Conservation (phyloP, 37 sponge, comb jelly and placozoan genomes). For the Ianthella basta region DNA sequence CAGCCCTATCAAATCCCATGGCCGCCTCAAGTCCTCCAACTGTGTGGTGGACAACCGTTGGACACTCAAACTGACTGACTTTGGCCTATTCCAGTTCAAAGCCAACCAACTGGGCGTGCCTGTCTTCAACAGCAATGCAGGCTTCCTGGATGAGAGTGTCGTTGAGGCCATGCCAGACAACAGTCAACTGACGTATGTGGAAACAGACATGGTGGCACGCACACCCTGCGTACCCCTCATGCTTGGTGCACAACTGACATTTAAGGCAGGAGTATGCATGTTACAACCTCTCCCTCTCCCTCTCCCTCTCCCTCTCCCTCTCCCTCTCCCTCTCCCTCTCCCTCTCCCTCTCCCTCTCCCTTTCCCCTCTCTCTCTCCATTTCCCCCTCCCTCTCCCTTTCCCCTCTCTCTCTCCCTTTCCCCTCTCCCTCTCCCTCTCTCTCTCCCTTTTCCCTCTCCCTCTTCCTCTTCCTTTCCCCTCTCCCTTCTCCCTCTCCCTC, state of each 20-base stretch:
- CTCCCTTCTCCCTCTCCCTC: not conserved
- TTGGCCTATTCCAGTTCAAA: conserved; percentile 56
- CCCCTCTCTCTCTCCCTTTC: too few species aligned
- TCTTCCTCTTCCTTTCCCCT: not conserved
- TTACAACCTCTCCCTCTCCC: too few species aligned
- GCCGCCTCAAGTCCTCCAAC: conserved; percentile 71
- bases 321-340: too few species aligned
- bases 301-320: too few species aligned
- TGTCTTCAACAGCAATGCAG: conserved; percentile 34
- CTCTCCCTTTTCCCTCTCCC: not conserved
- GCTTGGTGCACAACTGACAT: too few species aligned
- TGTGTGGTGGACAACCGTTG: conserved; percentile 75
- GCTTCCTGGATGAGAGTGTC: conserved; percentile 11
- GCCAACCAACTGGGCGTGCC: conserved; percentile 61
- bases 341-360: too few species aligned
- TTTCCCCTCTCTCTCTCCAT: not conserved
- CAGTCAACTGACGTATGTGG: conserved; percentile 1
- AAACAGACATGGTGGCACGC: too few species aligned
- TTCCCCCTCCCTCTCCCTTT: too few species aligned
- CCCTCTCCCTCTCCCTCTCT: too few species aligned
- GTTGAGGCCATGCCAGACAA: conserved; percentile 5
- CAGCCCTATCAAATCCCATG: conserved; percentile 63
- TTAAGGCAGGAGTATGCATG: too few species aligned
- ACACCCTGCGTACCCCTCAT: too few species aligned
- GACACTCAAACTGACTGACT: conserved; percentile 74